Conservation (phyloP, 2,113 vertebrate species). For the Arvicanthis niloticus region DNA sequence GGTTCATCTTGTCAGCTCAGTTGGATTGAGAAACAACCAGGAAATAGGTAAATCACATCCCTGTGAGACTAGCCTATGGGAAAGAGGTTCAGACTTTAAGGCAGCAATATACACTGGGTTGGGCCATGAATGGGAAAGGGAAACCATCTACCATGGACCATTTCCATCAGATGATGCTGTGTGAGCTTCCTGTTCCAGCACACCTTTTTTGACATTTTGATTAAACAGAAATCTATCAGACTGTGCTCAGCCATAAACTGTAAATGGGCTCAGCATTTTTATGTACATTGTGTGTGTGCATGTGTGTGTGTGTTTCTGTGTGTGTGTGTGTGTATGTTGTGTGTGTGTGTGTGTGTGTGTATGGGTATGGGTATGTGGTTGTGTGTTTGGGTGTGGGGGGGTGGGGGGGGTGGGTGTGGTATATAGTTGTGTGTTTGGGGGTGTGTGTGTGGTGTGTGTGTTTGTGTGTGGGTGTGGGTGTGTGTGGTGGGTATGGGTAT, state of each 20-base stretch:
- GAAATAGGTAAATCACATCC: not conserved
- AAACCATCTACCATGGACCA: not conserved
- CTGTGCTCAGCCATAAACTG: not conserved
- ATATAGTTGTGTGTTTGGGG: no score
- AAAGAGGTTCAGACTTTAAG: not conserved
- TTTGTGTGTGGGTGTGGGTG: no score
- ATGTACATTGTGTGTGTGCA: not conserved
- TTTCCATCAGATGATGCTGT: no score
- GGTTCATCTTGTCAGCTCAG: not conserved
- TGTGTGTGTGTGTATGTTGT: no score
- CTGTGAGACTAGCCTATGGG: no score
- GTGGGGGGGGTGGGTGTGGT: no score
- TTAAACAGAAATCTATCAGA: not conserved
- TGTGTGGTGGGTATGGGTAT: no score
- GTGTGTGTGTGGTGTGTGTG: not conserved
- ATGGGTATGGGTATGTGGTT: no score
- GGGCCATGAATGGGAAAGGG: not conserved
- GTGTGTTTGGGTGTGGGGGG: no score
- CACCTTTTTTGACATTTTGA: no score
- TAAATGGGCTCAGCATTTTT: not conserved
- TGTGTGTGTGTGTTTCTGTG: no score
- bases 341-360: no score
- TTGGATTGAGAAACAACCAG: not conserved
- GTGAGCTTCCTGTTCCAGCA: not conserved
- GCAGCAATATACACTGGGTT: not conserved